Evolutionary conservation across 2,888 invertebrate genomes (phyloP).

Genomic region (Acleris laterana): DNA sequence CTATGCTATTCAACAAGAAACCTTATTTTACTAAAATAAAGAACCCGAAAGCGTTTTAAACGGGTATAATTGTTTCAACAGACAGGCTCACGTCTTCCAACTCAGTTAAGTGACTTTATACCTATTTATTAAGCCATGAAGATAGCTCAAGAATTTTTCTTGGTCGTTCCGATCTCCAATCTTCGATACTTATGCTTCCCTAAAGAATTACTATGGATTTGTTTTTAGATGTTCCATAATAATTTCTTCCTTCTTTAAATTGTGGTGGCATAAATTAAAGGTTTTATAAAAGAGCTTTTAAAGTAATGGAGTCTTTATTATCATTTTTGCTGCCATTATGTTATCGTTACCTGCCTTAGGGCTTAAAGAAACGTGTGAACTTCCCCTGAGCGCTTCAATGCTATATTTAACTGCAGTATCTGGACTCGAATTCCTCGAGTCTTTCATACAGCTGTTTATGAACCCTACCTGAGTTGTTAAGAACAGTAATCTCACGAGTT

Average conservation of each 20-base stretch:
- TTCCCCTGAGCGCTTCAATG: slow-evolving; percentile 40
- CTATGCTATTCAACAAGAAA: neutral
- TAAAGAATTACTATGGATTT: slow-evolving; percentile 34
- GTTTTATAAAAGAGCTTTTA: slow-evolving; percentile 23
- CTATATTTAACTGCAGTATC: slow-evolving; percentile 50
- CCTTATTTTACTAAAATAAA: slow-evolving; percentile 13
- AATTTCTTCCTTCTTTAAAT: slow-evolving; percentile 10
- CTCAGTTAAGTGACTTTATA: slow-evolving; percentile 48
- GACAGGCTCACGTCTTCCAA: slow-evolving; percentile 43
- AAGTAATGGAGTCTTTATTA: slow-evolving; percentile 26
- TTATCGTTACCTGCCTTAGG: slow-evolving; percentile 18
- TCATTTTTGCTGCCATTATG: slow-evolving; percentile 31
- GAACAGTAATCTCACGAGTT: slow-evolving; percentile 60
- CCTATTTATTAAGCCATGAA: slow-evolving; percentile 50
- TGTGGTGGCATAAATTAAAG: slow-evolving; percentile 24
- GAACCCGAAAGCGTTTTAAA: slow-evolving; percentile 4
- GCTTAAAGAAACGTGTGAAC: slow-evolving; percentile 43
- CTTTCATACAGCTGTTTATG: slow-evolving; percentile 49
- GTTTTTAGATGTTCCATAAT: slow-evolving; percentile 14
- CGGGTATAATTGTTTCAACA: slow-evolving; percentile 28
- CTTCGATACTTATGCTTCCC: slow-evolving; percentile 36
- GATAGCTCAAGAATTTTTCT: slow-evolving; percentile 37
- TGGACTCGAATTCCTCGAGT: slow-evolving; percentile 43
- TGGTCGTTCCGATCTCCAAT: slow-evolving; percentile 33
- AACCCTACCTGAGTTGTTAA: slow-evolving; percentile 48